phyloP scores from a whole-genome alignment of 2,113 vertebrate genomes.

The Pandion haliaetus region DNA sequence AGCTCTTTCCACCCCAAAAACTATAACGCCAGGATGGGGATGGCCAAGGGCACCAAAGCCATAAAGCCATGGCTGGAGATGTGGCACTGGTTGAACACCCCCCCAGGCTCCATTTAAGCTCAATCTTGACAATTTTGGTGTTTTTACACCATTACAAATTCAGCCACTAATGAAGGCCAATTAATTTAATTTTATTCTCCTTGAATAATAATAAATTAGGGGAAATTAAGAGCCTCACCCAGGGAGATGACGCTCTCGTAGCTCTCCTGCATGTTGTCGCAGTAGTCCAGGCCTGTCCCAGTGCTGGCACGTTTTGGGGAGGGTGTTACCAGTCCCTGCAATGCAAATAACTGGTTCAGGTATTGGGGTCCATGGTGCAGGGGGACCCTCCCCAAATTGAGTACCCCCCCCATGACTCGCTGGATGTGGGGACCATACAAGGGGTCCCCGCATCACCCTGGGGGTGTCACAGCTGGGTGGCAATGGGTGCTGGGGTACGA shows the following conservation, averaged over 20 bases:
- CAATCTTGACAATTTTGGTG: background rate
- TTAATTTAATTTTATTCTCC: background rate
- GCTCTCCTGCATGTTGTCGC: slow-evolving; percentile 2
- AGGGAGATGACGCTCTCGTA: slow-evolving; percentile 33
- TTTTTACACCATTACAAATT: too few relatives aligned
- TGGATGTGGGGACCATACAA: too few relatives aligned
- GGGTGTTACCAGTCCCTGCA: background rate
- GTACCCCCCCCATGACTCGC: too few relatives aligned
- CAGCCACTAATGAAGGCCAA: background rate
- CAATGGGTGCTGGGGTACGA: too few relatives aligned
- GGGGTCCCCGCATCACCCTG: too few relatives aligned
- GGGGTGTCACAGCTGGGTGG: too few relatives aligned
- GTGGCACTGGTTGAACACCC: too few relatives aligned
- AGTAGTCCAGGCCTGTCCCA: background rate
- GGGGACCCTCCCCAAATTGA: background rate
- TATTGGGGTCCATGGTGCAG: background rate
- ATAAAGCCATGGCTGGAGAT: background rate
- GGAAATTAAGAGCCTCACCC: background rate
- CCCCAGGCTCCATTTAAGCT: background rate
- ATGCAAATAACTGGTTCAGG: too few relatives aligned
- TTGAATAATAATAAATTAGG: background rate
- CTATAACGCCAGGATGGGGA: accelerated
- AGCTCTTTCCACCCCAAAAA: background rate
- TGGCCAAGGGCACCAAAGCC: background rate
- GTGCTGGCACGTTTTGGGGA: background rate